phyloP scores from a whole-genome alignment of 1,140 invertebrate species.

The Neocloeon triangulifer region DNA sequence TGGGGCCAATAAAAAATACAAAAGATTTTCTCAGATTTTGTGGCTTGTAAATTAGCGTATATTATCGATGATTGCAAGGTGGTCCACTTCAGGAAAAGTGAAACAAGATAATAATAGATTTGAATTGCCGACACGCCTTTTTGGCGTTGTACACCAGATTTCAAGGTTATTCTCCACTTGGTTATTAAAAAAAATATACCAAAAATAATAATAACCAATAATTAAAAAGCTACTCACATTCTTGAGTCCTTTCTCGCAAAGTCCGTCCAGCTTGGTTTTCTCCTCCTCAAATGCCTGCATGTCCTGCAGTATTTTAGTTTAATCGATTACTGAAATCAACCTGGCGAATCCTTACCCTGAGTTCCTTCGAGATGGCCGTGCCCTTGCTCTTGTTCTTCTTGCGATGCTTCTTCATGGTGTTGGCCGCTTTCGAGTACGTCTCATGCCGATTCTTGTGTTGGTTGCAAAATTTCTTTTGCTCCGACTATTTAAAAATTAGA shows the following conservation, averaged over 20 bases:
- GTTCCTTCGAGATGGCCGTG: conserved; percentile 59
- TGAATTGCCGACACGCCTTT: too few relatives aligned
- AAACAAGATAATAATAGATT: too few relatives aligned
- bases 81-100: too few relatives aligned
- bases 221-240: conserved; percentile 45
- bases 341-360: conserved; percentile 33
- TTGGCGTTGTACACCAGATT: too few relatives aligned
- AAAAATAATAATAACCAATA: too few relatives aligned
- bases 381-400: conserved; percentile 46
- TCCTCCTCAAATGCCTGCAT: conserved; percentile 78
- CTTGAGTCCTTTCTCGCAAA: conserved; percentile 75
- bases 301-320: conserved; percentile 29
- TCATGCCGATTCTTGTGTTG: conserved; percentile 72
- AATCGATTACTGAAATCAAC: conserved; percentile 2
- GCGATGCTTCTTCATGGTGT: conserved; percentile 68
- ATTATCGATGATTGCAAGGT: too few relatives aligned
- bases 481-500: conserved; percentile 29
- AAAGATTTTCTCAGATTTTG: too few relatives aligned
- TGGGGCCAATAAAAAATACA: too few relatives aligned
- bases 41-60: too few relatives aligned
- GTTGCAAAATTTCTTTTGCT: conserved; percentile 74
- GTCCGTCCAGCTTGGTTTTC: conserved; percentile 69
- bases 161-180: too few relatives aligned
- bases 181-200: too few relatives aligned
- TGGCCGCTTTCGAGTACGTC: conserved; percentile 68